Evolutionary conservation across 2,888 invertebrate species (phyloP).

Genomic region (Trisateles emortualis): DNA sequence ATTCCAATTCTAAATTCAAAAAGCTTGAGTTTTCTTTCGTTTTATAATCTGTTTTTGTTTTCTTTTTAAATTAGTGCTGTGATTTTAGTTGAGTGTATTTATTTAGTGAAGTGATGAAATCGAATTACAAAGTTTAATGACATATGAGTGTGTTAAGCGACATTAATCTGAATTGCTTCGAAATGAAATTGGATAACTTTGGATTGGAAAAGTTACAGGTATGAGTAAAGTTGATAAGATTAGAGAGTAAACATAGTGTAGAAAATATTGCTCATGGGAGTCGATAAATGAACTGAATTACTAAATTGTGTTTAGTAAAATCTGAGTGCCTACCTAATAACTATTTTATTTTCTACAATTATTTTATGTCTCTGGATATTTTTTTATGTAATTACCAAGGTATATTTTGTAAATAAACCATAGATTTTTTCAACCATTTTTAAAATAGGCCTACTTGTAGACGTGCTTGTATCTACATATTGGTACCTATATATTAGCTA

Average conservation of each 20-base stretch:
- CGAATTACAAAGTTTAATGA: conserved; percentile 38
- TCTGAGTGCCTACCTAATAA: no score
- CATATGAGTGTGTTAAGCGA: conserved; percentile 36
- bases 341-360: no score
- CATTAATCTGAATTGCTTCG: conserved; percentile 49
- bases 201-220: conserved; percentile 83
- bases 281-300: no score
- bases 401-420: no score
- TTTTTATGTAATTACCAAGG: no score
- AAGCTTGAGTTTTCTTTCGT: conserved; percentile 11
- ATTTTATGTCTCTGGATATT: no score
- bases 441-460: no score
- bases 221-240: conserved; percentile 10
- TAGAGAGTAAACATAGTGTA: neutral
- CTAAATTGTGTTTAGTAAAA: no score
- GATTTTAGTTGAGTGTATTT: conserved; percentile 4
- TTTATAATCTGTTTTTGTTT: neutral
- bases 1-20: conserved; percentile 47
- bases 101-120: conserved; percentile 27
- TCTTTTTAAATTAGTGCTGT: conserved; percentile 25
- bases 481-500: no score
- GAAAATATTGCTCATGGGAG: neutral
- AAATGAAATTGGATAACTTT: conserved; percentile 83
- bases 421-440: no score
- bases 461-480: no score